These are phyloP conservation scores for Puntigrus tetrazona DNA, from an alignment of 2,113 vertebrate species.

Conservation along the genomic window DNA sequence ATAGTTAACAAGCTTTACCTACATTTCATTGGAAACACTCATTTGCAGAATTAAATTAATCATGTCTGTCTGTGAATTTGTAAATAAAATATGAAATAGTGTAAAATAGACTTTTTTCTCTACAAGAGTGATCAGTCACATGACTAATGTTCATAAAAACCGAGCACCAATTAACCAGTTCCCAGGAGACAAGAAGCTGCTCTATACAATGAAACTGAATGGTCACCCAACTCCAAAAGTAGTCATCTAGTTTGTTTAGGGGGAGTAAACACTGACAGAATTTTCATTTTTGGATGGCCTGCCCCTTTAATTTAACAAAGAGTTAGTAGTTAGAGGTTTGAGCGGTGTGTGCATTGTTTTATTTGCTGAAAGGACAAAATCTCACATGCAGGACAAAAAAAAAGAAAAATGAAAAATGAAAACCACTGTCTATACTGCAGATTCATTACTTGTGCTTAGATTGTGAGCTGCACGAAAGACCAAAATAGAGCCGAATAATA, in stretches of 20 bases:
- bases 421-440: conserved; percentile 29
- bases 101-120: background rate
- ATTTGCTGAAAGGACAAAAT: conserved; percentile 42
- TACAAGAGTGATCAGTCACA: background rate
- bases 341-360: conserved; percentile 1
- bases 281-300: background rate
- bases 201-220: background rate
- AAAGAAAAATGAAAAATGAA: background rate
- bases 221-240: background rate
- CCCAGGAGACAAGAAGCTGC: background rate
- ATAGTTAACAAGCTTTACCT: no score
- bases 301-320: background rate
- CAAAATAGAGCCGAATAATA: conserved; percentile 30
- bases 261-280: background rate
- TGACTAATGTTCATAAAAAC: background rate
- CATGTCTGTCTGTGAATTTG: background rate
- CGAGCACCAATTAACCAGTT: background rate
- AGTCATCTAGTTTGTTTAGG: background rate
- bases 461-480: background rate
- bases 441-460: conserved; percentile 48
- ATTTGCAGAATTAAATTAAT: no score
- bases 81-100: background rate
- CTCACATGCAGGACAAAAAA: conserved; percentile 27
- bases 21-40: background rate
- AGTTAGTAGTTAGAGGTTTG: conserved; percentile 7